Conservation (phyloP, 2,797 vertebrate genomes). For the Arctocebus calabarensis region DNA sequence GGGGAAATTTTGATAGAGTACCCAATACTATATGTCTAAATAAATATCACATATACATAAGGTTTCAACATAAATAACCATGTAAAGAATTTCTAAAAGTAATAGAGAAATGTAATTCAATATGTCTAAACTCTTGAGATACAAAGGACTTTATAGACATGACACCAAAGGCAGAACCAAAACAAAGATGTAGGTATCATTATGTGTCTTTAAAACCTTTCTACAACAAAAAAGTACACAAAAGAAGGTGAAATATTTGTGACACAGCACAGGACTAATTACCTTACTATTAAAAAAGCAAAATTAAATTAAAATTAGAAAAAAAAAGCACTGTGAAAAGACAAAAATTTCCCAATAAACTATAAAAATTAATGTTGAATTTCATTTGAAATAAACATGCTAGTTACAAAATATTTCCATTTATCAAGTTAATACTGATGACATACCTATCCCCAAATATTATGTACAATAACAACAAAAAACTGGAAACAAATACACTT, state of each 20-base stretch:
- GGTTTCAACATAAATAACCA: neutral
- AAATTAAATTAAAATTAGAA: neutral
- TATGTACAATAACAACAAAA: neutral
- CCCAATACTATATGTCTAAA: neutral
- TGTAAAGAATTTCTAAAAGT: neutral
- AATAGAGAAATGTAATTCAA: neutral
- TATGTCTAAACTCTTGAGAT: neutral
- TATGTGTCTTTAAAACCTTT: neutral
- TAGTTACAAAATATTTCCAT: constrained; percentile 12
- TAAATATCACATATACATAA: neutral
- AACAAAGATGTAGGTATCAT: neutral
- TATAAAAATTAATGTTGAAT: neutral
- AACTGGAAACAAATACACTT: neutral
- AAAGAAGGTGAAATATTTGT: neutral
- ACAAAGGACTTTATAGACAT: neutral
- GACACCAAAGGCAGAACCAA: neutral
- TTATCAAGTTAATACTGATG: neutral
- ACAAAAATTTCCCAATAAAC: neutral
- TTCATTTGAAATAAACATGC: neutral
- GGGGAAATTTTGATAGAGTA: neutral
- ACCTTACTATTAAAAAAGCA: neutral
- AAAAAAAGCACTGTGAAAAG: neutral
- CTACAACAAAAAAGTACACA: neutral
- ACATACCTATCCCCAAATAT: neutral
- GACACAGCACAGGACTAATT: neutral